Evolutionary conservation across 1,140 invertebrate species (phyloP), one percentile per base, ranked within the genome.

Genomic region (Diorhabda carinulata): DNA sequence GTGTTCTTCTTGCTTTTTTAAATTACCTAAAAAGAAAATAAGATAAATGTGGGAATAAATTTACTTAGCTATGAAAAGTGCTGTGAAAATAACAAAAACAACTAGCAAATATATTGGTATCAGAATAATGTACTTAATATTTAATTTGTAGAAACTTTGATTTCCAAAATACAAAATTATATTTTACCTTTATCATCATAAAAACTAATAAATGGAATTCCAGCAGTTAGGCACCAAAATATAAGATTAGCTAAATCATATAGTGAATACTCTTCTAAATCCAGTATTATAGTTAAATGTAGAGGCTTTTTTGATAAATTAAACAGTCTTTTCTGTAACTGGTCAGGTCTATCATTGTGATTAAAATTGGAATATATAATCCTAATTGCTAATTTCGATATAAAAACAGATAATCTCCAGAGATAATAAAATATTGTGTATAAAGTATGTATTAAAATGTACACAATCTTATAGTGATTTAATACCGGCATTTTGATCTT

Each of bases 191-290:
- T 85, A 76, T 86, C 80, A 81, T 91, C 89, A 78, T 90, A 88
- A 76, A 91, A 89, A 76, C 87, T 91, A 73, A 91, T 78, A 79
- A 84, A 88, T 58, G 86, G 82, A 73, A 91, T 86, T 73, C 86
- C 86, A 71, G 86, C 81, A 43, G 84, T 80, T 42, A 89, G 77
- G 79, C 86, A 87, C 89, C 89, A 91, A 25, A 86, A 81, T 61
- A 90, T 83, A 58, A 91, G 75, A 60, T 83, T 86, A 47, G 86
- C 83, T 65, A 90, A 79, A 76, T 87, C 84, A 43, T 73, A 60
- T 41, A 82, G 78, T 3, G 82, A 84, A 41, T 83, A 78, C 57
- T 83, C 77, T 72, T 85, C 84, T 61, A 72, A 68, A 57, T 83
- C 85, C 45, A 87, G 69, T 61, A 87, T 75, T 4, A 88, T 74